phyloP scores from a whole-genome alignment of 1,140 invertebrate species.

The Macrocentrus cingulum region DNA sequence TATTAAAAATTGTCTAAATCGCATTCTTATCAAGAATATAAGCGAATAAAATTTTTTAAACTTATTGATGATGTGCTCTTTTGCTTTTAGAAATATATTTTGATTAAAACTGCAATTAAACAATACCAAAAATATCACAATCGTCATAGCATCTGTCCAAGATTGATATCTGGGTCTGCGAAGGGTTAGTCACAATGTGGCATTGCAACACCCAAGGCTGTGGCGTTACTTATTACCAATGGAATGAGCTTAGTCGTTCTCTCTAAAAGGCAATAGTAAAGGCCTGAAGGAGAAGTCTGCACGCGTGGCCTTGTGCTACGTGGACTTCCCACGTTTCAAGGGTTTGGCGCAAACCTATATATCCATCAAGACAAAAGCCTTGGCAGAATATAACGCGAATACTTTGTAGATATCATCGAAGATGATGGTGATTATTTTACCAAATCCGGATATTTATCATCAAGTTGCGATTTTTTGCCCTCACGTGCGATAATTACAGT shows the following conservation, averaged over 20 bases:
- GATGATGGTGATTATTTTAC: neutral
- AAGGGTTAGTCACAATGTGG: constrained; percentile 26
- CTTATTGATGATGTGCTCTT: no score
- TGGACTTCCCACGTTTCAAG: constrained; percentile 32
- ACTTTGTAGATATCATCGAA: neutral
- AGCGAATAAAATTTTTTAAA: no score
- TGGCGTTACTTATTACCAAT: constrained; percentile 30
- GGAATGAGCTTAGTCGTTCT: constrained; percentile 32
- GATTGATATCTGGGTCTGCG: no score
- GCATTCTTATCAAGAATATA: no score
- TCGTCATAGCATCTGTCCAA: constrained; percentile 19
- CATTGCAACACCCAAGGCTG: constrained; percentile 24
- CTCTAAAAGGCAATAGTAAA: constrained; percentile 32
- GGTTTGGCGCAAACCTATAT: constrained; percentile 18
- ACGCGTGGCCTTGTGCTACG: constrained; percentile 23
- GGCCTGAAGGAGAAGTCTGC: neutral
- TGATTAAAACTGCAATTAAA: no score
- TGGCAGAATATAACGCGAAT: neutral
- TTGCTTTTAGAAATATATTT: no score
- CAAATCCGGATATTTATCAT: neutral
- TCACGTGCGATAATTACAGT: constrained; percentile 19
- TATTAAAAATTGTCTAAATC: no score
- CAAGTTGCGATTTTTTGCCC: neutral
- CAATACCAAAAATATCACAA: constrained; percentile 15
- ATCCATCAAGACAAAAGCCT: constrained; percentile 6